phyloP scores from a whole-genome alignment of 2,113 vertebrate genomes.

The Pteruthius melanotis region DNA sequence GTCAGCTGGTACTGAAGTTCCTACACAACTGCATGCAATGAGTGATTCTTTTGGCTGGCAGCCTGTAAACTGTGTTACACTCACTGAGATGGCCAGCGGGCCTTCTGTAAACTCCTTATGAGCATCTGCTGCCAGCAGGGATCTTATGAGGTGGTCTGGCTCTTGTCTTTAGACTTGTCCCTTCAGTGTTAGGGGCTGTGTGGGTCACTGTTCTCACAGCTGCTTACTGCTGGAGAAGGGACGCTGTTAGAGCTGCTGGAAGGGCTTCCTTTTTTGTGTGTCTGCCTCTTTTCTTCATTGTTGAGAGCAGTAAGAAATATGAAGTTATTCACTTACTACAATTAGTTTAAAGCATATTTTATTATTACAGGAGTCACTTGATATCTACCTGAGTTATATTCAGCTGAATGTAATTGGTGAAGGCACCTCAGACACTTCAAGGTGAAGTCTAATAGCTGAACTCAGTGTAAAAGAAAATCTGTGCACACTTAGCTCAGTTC shows the following conservation, averaged over 20 bases:
- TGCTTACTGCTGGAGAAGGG: not conserved
- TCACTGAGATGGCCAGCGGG: not conserved
- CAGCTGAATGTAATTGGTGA: not conserved
- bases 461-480: not conserved
- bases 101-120: not conserved
- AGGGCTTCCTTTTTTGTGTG: not conserved
- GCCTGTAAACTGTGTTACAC: not conserved
- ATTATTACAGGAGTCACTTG: not conserved
- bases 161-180: not conserved
- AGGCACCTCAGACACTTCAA: not conserved
- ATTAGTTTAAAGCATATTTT: not conserved
- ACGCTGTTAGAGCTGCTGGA: not conserved
- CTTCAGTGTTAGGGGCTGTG: not conserved
- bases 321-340: not conserved
- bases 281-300: not conserved
- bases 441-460: not conserved
- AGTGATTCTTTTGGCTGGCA: not conserved
- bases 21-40: not conserved
- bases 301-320: not conserved
- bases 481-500: not conserved
- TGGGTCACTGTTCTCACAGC: not conserved
- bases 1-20: not conserved
- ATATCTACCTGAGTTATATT: not conserved
- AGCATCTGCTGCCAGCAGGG: slow-evolving; percentile 10
- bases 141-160: not conserved